Percentiles rank a stretch among this genome's conserved stretches.
Conservation (phyloP, 2,888 invertebrate genomes). For the Trachelus tabidus region DNA sequence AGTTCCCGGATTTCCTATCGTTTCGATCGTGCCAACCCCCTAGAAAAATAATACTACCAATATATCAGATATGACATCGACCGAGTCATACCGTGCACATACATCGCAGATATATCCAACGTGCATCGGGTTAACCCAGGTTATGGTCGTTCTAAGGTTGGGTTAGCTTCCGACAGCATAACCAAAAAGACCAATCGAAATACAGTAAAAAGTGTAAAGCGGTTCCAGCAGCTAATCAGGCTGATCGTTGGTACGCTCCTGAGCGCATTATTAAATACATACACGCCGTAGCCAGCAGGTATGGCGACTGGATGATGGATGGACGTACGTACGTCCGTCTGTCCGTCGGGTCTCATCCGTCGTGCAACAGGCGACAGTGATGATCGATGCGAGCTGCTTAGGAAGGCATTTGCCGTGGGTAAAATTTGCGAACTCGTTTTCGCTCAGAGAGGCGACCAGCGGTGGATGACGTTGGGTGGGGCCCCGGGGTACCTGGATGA, state of each 20-base stretch:
- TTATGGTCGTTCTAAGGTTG: background rate
- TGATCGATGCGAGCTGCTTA: slow-evolving; percentile 61
- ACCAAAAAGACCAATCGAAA: background rate
- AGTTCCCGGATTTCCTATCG: background rate
- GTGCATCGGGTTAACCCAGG: background rate
- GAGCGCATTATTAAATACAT: slow-evolving; percentile 18
- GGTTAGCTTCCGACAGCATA: background rate
- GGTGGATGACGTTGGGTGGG: slow-evolving; percentile 25
- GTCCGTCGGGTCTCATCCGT: slow-evolving; percentile 26
- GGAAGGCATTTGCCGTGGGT: slow-evolving; percentile 31
- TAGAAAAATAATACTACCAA: background rate
- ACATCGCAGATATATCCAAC: background rate
- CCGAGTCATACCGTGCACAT: background rate
- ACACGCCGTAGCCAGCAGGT: slow-evolving; percentile 42
- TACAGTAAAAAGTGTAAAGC: background rate
- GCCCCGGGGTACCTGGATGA: slow-evolving; percentile 10
- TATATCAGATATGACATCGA: background rate
- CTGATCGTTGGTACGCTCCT: slow-evolving; percentile 15
- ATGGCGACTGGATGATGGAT: slow-evolving; percentile 61
- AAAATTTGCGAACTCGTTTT: slow-evolving; percentile 52
- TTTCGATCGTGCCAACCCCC: background rate
- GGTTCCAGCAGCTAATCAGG: slow-evolving; percentile 13
- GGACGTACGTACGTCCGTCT: slow-evolving; percentile 44
- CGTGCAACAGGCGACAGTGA: slow-evolving; percentile 60
- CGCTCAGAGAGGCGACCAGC: slow-evolving; percentile 27